phyloP scores from a whole-genome alignment of 1,140 invertebrate genomes.

The Spodoptera litura region DNA sequence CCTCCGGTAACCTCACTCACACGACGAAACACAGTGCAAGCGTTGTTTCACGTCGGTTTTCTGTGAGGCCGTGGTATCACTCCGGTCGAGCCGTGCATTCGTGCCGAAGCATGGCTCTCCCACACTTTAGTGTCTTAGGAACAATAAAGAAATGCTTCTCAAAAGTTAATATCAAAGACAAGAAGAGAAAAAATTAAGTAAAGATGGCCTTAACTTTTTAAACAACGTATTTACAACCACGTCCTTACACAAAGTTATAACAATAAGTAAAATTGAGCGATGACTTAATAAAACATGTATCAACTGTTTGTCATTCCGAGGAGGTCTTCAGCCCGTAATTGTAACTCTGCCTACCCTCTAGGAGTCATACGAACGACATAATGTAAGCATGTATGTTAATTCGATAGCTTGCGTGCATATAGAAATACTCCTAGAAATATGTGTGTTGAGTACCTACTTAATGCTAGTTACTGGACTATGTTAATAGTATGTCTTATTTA shows the following conservation, averaged over 20 bases:
- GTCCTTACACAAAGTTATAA: neutral
- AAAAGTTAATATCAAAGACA: no score
- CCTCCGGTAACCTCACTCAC: no score
- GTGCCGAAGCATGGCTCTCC: no score
- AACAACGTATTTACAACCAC: neutral
- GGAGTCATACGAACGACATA: slow-evolving; percentile 15
- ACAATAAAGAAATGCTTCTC: no score
- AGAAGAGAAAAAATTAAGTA: no score
- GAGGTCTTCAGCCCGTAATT: slow-evolving; percentile 16
- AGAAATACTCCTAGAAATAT: neutral
- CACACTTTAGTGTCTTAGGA: no score
- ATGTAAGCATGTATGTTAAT: slow-evolving; percentile 37
- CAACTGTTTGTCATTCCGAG: slow-evolving; percentile 17
- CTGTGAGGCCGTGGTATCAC: no score
- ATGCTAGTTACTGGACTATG: neutral
- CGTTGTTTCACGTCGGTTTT: no score
- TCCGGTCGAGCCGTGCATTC: no score
- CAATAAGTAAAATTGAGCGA: slow-evolving; percentile 16
- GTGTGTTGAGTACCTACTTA: neutral
- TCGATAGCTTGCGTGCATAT: neutral
- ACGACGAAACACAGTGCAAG: no score
- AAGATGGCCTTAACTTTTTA: no score
- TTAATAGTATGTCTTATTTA: neutral
- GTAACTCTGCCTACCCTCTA: slow-evolving; percentile 20
- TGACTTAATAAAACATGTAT: slow-evolving; percentile 20